phyloP scores from a whole-genome alignment of 2,113 vertebrate genomes.

The Poeciliopsis prolifica region DNA sequence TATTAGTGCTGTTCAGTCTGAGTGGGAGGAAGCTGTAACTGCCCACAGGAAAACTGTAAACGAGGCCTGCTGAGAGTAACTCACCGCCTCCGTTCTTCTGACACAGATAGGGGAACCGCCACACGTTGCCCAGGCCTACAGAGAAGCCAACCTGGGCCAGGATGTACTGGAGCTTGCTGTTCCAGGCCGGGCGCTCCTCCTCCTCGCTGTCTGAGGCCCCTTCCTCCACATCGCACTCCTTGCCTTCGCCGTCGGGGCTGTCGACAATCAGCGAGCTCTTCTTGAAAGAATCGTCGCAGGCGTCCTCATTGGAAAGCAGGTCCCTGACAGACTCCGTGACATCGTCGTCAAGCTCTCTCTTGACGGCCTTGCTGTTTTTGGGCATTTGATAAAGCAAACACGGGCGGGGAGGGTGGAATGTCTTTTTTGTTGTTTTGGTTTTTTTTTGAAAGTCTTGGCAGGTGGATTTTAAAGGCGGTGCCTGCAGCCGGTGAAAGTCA shows the following conservation, averaged over 20 bases:
- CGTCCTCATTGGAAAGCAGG: constrained; percentile 96
- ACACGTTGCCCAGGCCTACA: constrained; percentile 96
- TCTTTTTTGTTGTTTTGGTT: constrained; percentile 43
- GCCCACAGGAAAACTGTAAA: not conserved
- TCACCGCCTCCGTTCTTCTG: constrained; percentile 99
- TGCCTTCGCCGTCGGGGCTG: constrained; percentile 83
- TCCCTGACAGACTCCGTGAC: constrained; percentile 96
- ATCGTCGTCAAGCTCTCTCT: constrained; percentile 96
- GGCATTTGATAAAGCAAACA: constrained; percentile 89
- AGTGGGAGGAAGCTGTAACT: not conserved
- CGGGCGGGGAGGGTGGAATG: constrained; percentile 61
- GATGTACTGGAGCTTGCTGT: constrained; percentile 97
- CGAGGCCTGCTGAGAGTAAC: constrained; percentile 43
- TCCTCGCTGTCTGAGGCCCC: constrained; percentile 87
- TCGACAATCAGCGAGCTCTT: constrained; percentile 90
- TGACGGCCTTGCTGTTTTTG: constrained; percentile 96
- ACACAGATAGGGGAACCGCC: constrained; percentile 97
- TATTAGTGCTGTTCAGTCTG: not conserved
- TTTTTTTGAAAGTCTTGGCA: not conserved
- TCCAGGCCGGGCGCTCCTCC: constrained; percentile 95
- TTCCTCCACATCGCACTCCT: constrained; percentile 81
- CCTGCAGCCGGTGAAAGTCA: constrained; percentile 20
- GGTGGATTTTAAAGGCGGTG: constrained; percentile 12
- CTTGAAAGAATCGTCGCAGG: constrained; percentile 92
- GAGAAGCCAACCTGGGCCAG: constrained; percentile 98